These are phyloP conservation scores for Lepilemur septentrionalis DNA, from an alignment of 2,797 vertebrate genomes.

Conservation along the genomic window DNA sequence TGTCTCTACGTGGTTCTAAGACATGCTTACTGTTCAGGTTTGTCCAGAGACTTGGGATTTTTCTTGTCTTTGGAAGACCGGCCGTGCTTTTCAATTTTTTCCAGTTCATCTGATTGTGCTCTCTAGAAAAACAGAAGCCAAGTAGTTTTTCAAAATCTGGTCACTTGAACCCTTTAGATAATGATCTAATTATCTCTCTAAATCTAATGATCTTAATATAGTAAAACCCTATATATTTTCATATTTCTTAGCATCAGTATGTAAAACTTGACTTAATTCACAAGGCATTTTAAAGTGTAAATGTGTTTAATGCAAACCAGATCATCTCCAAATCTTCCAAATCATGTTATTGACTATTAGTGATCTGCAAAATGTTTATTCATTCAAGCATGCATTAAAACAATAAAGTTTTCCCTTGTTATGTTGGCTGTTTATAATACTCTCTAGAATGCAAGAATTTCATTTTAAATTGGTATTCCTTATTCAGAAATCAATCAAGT, in stretches of 20 bases:
- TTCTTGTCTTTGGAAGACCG: constrained; percentile 92
- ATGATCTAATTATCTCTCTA: not conserved
- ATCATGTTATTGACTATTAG: constrained; percentile 65
- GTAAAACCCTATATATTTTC: constrained; percentile 28
- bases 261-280: constrained; percentile 74
- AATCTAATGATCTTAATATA: not conserved
- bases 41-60: constrained; percentile 93
- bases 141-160: constrained; percentile 5
- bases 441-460: constrained; percentile 53
- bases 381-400: constrained; percentile 55
- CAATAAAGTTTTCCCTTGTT: constrained; percentile 20
- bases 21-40: constrained; percentile 96
- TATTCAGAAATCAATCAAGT: constrained; percentile 48
- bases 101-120: constrained; percentile 95
- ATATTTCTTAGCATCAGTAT: constrained; percentile 75
- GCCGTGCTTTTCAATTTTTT: constrained; percentile 94
- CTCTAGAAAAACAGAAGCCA: constrained; percentile 86
- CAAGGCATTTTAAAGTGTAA: constrained; percentile 86
- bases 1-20: not conserved
- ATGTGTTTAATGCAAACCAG: constrained; percentile 86
- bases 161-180: constrained; percentile 1
- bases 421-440: constrained; percentile 38
- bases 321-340: constrained; percentile 66
- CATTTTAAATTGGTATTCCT: constrained; percentile 48
- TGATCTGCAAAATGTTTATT: constrained; percentile 68